Percentiles rank a stretch among this genome's conserved stretches.
Conservation (phyloP, 1,140 invertebrate species). For the Drepana arcuata region DNA sequence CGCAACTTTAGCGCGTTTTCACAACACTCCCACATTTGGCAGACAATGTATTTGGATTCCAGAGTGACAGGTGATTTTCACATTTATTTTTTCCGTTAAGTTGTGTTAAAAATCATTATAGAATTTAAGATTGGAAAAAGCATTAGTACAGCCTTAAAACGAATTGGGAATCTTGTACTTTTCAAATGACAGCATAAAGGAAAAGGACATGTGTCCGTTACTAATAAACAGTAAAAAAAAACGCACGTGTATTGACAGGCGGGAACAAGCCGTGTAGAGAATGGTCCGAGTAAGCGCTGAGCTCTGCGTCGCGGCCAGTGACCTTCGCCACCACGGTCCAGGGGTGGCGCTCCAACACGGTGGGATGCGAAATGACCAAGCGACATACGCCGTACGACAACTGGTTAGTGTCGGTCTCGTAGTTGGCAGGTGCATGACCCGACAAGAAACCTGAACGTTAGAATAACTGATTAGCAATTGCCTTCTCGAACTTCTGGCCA, state of each 20-base stretch:
- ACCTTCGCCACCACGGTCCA: conserved; percentile 38
- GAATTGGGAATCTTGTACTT: background rate
- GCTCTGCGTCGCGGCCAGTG: conserved; percentile 18
- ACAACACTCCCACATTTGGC: too few species aligned
- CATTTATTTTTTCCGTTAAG: too few species aligned
- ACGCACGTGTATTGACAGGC: background rate
- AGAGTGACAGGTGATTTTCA: too few species aligned
- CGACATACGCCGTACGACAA: conserved; percentile 23
- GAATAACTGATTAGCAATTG: too few species aligned
- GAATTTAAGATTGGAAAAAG: too few species aligned
- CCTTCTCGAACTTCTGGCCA: too few species aligned
- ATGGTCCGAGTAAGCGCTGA: too few species aligned
- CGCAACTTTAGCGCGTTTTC: background rate
- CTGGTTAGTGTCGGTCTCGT: too few species aligned
- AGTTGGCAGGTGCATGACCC: conserved; percentile 17
- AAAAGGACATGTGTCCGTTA: background rate
- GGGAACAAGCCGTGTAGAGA: too few species aligned
- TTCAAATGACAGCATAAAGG: background rate
- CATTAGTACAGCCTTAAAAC: background rate
- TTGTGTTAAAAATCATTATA: too few species aligned
- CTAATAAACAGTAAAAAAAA: conserved; percentile 11
- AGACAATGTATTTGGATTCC: too few species aligned
- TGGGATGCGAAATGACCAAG: conserved; percentile 16
- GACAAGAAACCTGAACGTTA: conserved; percentile 30
- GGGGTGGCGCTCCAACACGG: conserved; percentile 29